Evolutionary conservation across 1,140 invertebrate species (phyloP).

Genomic region (Panonychus citri): DNA sequence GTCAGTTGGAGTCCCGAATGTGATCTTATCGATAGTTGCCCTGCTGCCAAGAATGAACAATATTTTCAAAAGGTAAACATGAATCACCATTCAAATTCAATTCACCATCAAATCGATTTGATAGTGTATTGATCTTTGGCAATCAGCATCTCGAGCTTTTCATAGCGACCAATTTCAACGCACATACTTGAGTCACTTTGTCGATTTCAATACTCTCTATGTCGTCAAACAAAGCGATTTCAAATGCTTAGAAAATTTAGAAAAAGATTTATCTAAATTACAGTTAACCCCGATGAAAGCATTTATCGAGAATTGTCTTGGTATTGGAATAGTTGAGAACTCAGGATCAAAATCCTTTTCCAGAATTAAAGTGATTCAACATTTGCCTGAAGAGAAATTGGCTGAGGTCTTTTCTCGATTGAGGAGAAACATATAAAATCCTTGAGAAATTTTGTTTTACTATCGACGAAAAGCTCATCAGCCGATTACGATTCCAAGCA

Average conservation of each 20-base stretch:
- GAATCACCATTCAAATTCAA: background rate
- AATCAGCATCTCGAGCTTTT: background rate
- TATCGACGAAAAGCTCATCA: background rate
- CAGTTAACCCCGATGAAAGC: background rate
- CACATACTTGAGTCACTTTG: too few relatives aligned
- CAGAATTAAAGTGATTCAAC: background rate
- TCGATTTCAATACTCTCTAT: too few relatives aligned
- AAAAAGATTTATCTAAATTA: too few relatives aligned
- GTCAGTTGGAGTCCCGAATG: background rate
- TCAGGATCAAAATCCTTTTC: background rate
- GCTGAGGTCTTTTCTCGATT: background rate
- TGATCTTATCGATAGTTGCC: background rate
- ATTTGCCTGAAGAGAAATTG: background rate
- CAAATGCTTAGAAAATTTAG: too few relatives aligned
- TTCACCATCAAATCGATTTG: too few relatives aligned
- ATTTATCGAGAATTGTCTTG: background rate
- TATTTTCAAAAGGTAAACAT: background rate
- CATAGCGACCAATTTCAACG: too few relatives aligned
- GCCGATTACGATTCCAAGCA: background rate
- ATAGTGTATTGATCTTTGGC: too few relatives aligned
- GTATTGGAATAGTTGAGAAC: background rate
- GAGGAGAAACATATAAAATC: background rate
- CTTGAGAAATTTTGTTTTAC: background rate
- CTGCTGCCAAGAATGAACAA: background rate
- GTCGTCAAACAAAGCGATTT: too few relatives aligned